phyloP scores from a whole-genome alignment of 64 coral and sea anemone species.

The Acropora yongei region DNA sequence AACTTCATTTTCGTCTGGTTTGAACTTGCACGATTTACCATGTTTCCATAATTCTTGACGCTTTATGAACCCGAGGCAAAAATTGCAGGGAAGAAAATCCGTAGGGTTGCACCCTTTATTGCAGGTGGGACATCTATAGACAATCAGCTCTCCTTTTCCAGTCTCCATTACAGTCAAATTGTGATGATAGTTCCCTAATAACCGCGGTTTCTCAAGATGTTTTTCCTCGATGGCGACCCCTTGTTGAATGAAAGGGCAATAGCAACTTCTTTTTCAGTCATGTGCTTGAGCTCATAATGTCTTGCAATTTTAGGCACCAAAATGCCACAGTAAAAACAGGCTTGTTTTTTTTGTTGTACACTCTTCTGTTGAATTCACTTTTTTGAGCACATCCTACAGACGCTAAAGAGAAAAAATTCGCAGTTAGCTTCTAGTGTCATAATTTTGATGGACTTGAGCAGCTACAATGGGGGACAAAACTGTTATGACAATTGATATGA shows the following conservation, averaged over 20 bases:
- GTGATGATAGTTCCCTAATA: conserved; percentile 62
- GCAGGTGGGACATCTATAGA: conserved; percentile 28
- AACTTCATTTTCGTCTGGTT: not conserved
- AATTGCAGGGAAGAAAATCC: conserved; percentile 58
- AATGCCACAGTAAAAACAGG: conserved; percentile 54
- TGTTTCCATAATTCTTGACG: conserved; percentile 66
- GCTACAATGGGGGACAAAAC: too few species aligned
- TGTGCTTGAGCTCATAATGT: conserved; percentile 39
- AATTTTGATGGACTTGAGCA: not conserved
- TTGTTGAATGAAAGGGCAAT: conserved; percentile 44
- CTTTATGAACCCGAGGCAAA: conserved; percentile 54
- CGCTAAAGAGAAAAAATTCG: conserved; percentile 6
- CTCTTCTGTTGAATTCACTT: conserved; percentile 16
- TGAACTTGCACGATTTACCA: not conserved
- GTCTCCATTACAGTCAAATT: conserved; percentile 44
- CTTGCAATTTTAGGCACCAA: conserved; percentile 45
- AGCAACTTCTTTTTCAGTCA: conserved; percentile 39
- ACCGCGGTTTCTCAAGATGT: conserved; percentile 47
- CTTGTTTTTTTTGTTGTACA: conserved; percentile 7
- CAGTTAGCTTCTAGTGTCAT: not conserved
- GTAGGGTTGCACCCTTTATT: not conserved
- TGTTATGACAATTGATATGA: too few species aligned
- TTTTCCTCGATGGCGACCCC: conserved; percentile 39
- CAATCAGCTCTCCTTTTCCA: conserved; percentile 45
- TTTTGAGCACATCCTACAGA: not conserved